Evolutionary conservation across 2,888 invertebrate genomes (phyloP).

Genomic region (Atrina japonica): DNA sequence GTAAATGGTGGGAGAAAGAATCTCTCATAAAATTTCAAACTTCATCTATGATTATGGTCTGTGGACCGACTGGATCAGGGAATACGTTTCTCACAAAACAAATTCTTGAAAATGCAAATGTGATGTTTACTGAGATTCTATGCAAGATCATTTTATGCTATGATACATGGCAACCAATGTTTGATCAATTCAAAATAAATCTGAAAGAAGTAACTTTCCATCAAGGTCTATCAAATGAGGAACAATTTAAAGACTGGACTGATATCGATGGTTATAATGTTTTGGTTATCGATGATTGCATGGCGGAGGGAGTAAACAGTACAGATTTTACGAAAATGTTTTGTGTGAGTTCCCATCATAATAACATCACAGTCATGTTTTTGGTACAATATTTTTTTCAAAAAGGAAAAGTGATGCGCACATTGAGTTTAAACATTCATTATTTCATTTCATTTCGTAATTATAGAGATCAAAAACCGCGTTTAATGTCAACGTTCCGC

Average conservation of each 20-base stretch:
- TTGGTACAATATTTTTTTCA: constrained; percentile 52
- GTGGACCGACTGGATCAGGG: constrained; percentile 17
- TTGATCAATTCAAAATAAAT: constrained; percentile 16
- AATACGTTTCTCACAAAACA: constrained; percentile 31
- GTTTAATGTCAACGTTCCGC: no score
- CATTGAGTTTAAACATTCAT: constrained; percentile 29
- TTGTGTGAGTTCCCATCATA: constrained; percentile 45
- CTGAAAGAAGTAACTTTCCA: constrained; percentile 25
- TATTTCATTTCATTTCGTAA: constrained; percentile 44
- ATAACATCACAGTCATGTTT: constrained; percentile 47
- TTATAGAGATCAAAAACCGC: constrained; percentile 40
- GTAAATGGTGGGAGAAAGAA: constrained; percentile 30
- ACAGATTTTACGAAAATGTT: constrained; percentile 26
- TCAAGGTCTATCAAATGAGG: constrained; percentile 37
- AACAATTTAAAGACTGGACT: constrained; percentile 46
- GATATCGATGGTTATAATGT: constrained; percentile 39
- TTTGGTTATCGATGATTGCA: constrained; percentile 48
- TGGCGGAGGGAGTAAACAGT: constrained; percentile 40
- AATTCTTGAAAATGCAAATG: constrained; percentile 32
- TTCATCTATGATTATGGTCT: constrained; percentile 27
- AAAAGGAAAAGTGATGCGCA: constrained; percentile 38
- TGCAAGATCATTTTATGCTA: constrained; percentile 30
- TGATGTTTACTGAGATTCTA: constrained; percentile 27
- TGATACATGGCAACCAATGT: constrained; percentile 31
- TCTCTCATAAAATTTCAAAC: constrained; percentile 28